Evolutionary conservation across 1,140 invertebrate genomes (phyloP), one percentile per base, ranked within the genome.

Genomic region (Piezodorus guildinii): DNA sequence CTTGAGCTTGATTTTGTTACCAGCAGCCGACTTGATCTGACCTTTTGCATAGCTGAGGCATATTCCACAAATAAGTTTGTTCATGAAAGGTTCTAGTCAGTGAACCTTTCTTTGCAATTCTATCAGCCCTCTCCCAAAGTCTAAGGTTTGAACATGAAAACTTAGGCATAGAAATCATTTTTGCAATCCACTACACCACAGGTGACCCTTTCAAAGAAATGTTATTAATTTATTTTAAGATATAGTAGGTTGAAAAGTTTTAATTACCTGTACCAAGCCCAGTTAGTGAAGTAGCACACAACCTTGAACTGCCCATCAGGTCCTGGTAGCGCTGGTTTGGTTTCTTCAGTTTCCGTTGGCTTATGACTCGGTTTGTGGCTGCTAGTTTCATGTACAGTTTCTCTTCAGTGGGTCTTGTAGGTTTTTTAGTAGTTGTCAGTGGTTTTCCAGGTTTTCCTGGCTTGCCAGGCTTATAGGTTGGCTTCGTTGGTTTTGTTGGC

Each of bases 221-320:
- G n/a, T n/a, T n/a, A n/a, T n/a, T n/a, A n/a, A n/a, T n/a, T n/a
- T n/a, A n/a, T n/a, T n/a, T n/a, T n/a, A n/a, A n/a, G n/a, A n/a
- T n/a, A n/a, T n/a, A n/a, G n/a, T n/a, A n/a, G 27, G 27, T 25
- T 23, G 52, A 23, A 23, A 56, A 56, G 34, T 43, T 52, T 30
- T 39, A 62, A 68, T 66, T 61, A 72, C 70, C 74, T 73, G 69
- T 86, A 86, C 78, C 83, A 83, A 1, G 84, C 82, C 84, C 84
- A 86, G 67, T 84, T 85, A 19, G 83, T 84, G 64, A 84, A 85
- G 69, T 86, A 86, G 68, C 84, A 86, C 0, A 86, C 79, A 0
- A 85, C 77, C 71, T 84, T 85, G 65, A 76, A 80, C 5, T 77
- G 76, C 8, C 73, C 69, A 16, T 68, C 56, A 14, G 65, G 64